phyloP scores from a whole-genome alignment of 1,140 invertebrate species.

The Penaeus chinensis region DNA sequence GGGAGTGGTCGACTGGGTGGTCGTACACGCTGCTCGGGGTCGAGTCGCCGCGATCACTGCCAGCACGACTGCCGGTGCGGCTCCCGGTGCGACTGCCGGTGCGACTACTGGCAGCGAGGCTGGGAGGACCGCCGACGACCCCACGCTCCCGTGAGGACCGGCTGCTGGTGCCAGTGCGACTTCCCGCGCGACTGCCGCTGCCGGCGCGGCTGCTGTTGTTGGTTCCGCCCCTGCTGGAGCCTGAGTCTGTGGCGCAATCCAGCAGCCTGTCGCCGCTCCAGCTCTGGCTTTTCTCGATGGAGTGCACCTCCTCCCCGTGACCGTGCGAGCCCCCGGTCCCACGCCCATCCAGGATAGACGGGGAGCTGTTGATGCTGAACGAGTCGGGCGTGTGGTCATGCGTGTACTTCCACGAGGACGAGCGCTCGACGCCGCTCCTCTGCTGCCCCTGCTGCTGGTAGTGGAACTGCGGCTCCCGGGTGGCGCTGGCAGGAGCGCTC shows the following conservation, averaged over 20 bases:
- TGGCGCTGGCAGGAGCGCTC: constrained; percentile 6
- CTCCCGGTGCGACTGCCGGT: constrained; percentile 39
- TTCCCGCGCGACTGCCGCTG: constrained; percentile 51
- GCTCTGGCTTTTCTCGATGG: constrained; percentile 55
- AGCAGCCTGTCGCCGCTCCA: constrained; percentile 55
- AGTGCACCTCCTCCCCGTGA: constrained; percentile 33
- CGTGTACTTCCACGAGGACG: constrained; percentile 53
- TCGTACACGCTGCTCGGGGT: constrained; percentile 55
- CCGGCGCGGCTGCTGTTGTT: constrained; percentile 55
- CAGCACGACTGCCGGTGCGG: constrained; percentile 35
- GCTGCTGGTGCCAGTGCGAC: constrained; percentile 53
- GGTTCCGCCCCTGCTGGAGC: constrained; percentile 52
- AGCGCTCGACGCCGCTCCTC: constrained; percentile 52
- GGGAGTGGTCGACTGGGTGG: constrained; percentile 45
- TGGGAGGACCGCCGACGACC: constrained; percentile 26
- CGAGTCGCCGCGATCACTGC: constrained; percentile 46
- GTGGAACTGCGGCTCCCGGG: constrained; percentile 31
- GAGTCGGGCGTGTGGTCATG: constrained; percentile 57
- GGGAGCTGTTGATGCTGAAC: constrained; percentile 56
- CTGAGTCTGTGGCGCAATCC: constrained; percentile 53
- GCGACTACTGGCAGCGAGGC: constrained; percentile 37
- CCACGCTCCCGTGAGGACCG: constrained; percentile 39
- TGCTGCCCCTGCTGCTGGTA: constrained; percentile 36
- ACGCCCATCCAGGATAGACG: constrained; percentile 53
- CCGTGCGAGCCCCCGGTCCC: constrained; percentile 33